A percentile compares a stretch with the other conserved stretches of the same genome.
phyloP scores from a whole-genome alignment of 1,140 invertebrate species.

The Micrasema longulum region DNA sequence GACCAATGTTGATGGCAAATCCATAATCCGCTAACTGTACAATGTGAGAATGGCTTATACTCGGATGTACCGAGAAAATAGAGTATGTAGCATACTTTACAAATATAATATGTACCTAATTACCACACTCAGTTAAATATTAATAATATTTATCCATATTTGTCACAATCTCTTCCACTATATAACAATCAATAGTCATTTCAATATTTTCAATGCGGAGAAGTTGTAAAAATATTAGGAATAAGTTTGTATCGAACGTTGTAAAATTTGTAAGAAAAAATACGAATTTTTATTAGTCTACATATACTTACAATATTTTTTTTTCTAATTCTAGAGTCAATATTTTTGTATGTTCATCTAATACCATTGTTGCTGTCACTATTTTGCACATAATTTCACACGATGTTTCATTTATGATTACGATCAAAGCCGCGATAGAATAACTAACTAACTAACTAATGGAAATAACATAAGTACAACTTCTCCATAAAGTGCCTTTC shows the following conservation, averaged over 20 bases:
- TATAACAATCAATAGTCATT: constrained; percentile 32
- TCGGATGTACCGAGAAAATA: constrained; percentile 1
- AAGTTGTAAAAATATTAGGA: constrained; percentile 24
- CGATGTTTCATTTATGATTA: not conserved
- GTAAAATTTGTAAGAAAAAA: constrained; percentile 36
- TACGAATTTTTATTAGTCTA: constrained; percentile 29
- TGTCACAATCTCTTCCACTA: constrained; percentile 25
- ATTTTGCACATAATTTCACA: constrained; percentile 1
- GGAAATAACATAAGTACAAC: constrained; percentile 7
- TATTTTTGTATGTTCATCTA: constrained; percentile 3
- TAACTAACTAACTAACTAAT: not conserved
- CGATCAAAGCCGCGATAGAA: too few relatives aligned
- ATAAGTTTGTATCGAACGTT: constrained; percentile 15
- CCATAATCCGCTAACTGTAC: constrained; percentile 27
- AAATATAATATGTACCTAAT: not conserved
- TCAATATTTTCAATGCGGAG: constrained; percentile 29
- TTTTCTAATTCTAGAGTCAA: not conserved
- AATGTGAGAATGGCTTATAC: not conserved
- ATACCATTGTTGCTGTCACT: constrained; percentile 1
- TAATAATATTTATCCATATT: constrained; percentile 46
- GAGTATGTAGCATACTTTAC: constrained; percentile 16
- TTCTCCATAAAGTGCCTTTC: constrained; percentile 21
- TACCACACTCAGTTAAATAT: constrained; percentile 10
- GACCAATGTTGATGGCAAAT: constrained; percentile 28
- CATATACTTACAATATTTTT: constrained; percentile 2